Evolutionary conservation across 23 tunicate genomes (phyloP).

Genomic region (Corella eumyota): DNA sequence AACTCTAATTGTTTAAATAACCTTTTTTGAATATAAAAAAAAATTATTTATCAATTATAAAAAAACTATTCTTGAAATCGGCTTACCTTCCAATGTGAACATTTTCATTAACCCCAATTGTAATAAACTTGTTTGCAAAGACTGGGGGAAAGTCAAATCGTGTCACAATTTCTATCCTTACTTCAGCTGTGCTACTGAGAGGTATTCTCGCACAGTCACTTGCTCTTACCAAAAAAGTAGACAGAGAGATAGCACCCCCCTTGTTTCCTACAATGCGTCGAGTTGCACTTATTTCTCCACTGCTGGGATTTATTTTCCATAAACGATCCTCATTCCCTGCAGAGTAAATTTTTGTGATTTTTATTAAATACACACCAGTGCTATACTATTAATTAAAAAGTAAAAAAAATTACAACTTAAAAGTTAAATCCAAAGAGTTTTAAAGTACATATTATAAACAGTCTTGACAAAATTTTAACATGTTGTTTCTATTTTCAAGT

Average conservation of each 20-base stretch:
- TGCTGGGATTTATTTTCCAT: slow-evolving; percentile 46
- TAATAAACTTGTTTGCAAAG: slow-evolving; percentile 18
- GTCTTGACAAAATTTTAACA: too few relatives aligned
- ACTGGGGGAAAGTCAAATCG: slow-evolving; percentile 13
- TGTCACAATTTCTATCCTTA: slow-evolving; percentile 9
- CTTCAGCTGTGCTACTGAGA: slow-evolving; percentile 8
- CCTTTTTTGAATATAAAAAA: too few relatives aligned
- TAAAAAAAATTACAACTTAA: too few relatives aligned
- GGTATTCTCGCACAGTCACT: slow-evolving; percentile 27
- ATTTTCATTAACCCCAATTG: slow-evolving; percentile 18
- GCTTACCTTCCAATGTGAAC: slow-evolving; percentile 34
- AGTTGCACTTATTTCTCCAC: slow-evolving; percentile 30
- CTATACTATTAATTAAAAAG: too few relatives aligned
- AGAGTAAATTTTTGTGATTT: neutral
- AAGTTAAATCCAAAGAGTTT: too few relatives aligned
- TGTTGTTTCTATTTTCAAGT: too few relatives aligned
- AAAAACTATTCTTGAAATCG: neutral
- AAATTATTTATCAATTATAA: too few relatives aligned
- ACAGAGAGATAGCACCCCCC: neutral
- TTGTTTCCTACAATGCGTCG: neutral
- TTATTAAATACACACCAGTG: too few relatives aligned
- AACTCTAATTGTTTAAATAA: too few relatives aligned
- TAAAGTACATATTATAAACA: too few relatives aligned
- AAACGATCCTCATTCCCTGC: slow-evolving; percentile 29
- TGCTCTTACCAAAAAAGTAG: slow-evolving; percentile 25